These are phyloP conservation scores for Meghimatium bilineatum DNA, from an alignment of 2,888 invertebrate species.

Conservation along the genomic window DNA sequence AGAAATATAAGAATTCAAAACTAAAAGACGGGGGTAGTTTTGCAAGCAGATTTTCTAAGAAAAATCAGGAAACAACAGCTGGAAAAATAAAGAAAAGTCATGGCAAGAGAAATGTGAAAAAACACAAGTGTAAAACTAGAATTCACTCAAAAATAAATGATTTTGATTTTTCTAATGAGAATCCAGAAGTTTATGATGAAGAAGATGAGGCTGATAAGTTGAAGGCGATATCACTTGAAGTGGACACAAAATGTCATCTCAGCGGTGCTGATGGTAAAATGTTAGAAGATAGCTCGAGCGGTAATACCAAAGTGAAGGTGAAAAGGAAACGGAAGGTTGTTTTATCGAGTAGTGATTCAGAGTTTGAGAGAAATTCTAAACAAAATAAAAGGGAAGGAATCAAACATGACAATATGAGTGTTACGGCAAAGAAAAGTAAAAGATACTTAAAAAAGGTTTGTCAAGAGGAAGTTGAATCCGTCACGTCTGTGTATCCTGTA, in stretches of 20 bases:
- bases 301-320: neutral
- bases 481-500: neutral
- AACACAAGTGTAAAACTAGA: neutral
- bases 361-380: neutral
- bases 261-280: neutral
- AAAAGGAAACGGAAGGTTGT: constrained; percentile 16
- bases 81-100: neutral
- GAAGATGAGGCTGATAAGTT: neutral
- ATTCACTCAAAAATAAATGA: neutral
- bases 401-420: neutral
- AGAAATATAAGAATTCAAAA: neutral
- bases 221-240: neutral
- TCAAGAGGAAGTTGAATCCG: neutral
- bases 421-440: neutral
- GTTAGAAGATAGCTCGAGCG: neutral
- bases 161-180: neutral
- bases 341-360: constrained; percentile 3
- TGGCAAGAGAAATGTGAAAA: neutral
- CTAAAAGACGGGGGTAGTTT: neutral
- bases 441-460: neutral
- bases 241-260: neutral
- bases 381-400: neutral
- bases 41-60: neutral
- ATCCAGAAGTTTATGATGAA: neutral
- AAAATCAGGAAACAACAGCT: neutral